A percentile compares a stretch with the other conserved stretches of the same genome.
These are phyloP conservation scores for Rhadina sibilatrix DNA, from an alignment of 2,113 vertebrate species.

Conservation along the genomic window DNA sequence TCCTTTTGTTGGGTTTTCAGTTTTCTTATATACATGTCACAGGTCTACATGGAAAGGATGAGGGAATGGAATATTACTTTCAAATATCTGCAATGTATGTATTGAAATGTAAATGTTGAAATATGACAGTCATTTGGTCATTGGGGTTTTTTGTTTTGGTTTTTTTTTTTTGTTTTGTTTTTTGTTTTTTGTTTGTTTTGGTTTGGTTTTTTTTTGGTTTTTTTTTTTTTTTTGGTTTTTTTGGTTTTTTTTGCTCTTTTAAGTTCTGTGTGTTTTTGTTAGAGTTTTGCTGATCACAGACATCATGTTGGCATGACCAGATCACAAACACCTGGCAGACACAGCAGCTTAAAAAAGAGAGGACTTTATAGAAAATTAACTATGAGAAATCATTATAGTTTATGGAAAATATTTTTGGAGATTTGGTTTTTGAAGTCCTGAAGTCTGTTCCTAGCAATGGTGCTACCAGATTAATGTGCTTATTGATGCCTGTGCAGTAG, in stretches of 20 bases:
- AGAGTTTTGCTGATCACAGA: neutral
- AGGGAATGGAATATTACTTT: neutral
- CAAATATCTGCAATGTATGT: neutral
- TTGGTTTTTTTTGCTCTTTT: neutral
- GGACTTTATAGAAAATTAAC: neutral
- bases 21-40: neutral
- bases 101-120: neutral
- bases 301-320: neutral
- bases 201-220: too few relatives aligned
- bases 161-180: too few relatives aligned
- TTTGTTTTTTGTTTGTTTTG: too few relatives aligned
- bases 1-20: slow-evolving; percentile 20
- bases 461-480: neutral
- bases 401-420: neutral
- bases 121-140: neutral
- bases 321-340: neutral
- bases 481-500: neutral
- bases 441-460: neutral
- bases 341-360: neutral
- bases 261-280: neutral
- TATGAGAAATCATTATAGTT: neutral
- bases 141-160: neutral
- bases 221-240: too few relatives aligned
- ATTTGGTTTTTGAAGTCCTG: neutral
- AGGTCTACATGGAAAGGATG: neutral